These are phyloP conservation scores for Promerops cafer DNA, from an alignment of 2,113 vertebrate species.

Conservation along the genomic window DNA sequence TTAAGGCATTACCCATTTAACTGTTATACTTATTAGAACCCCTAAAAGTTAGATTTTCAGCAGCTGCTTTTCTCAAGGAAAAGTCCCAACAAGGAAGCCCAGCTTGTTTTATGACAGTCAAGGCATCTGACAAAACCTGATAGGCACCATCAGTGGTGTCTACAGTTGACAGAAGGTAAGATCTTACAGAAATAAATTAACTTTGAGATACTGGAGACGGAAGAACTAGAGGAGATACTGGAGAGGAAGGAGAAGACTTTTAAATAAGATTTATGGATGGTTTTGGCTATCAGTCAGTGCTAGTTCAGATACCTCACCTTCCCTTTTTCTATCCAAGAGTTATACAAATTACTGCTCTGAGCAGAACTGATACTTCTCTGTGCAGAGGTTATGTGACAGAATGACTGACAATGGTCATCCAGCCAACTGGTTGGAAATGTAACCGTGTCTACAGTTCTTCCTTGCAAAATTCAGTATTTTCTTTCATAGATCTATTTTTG, in stretches of 20 bases:
- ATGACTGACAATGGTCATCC: background rate
- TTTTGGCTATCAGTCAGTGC: background rate
- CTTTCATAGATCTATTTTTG: background rate
- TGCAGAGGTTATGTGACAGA: background rate
- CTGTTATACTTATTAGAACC: background rate
- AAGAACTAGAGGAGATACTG: background rate
- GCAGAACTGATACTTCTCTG: background rate
- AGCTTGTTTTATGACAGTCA: background rate
- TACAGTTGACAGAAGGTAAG: background rate
- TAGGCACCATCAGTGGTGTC: background rate
- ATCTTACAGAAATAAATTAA: background rate
- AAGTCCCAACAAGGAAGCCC: background rate
- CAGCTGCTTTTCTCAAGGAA: background rate
- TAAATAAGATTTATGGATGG: background rate
- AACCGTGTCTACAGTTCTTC: background rate
- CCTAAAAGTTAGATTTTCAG: background rate
- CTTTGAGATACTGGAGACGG: background rate
- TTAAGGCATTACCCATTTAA: background rate
- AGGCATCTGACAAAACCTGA: background rate
- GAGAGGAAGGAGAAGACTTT: background rate
- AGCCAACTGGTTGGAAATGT: background rate
- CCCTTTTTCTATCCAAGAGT: background rate
- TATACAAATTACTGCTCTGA: background rate
- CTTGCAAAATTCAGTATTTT: background rate
- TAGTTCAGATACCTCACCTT: background rate